Base-by-base conservation (phyloP, 1,140 invertebrate species). In the Macrosteles quadrilineatus region DNA sequence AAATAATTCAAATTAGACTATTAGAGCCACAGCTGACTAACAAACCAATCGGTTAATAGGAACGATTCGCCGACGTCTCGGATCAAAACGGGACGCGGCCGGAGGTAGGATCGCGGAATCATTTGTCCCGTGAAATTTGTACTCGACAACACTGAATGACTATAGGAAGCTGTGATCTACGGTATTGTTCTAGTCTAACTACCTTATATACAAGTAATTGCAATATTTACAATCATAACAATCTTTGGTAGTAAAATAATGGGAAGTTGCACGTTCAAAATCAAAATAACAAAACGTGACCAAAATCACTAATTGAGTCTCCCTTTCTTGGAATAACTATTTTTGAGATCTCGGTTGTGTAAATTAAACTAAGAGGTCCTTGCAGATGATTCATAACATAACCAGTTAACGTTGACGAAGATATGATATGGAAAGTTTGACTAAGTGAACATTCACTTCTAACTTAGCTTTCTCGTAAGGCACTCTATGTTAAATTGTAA, bases 181-280 rank as follows among this genome's bases (percentile, higher is more conserved):
- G 47, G n/a, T n/a, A n/a, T 50, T 9, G n/a, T 6, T 27, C 21
- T 29, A 14, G 55, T 9, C 55, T 59, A 59, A 59, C 55, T 59
- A 59, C 21, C 6, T 1, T 59, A 59, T 59, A 6, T 59, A 59
- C 55, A 59, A n/a, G n/a, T n/a, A 11, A 25, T 59, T 9, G 3
- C 21, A 29, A 27, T 59, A 59, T 59, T 59, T 59, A 59, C 55
- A 59, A 9, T 21, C 17, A 59, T 59, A 59, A 59, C 55, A 30
- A 59, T 59, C 55, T 59, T 59, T 59, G 55, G 55, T 59, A 59
- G 27, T 59, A 59, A 59, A 25, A 59, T 30, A 59, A 59, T 59
- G 55, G 12, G 55, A 59, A 59, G 12, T 59, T 59, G 55, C 55
- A 59, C 55, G 27, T 59, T 50, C 27, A 27, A 29, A 25, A 29